Base-by-base conservation (phyloP, 2,113 vertebrate genomes). In the Cololabis saira region DNA sequence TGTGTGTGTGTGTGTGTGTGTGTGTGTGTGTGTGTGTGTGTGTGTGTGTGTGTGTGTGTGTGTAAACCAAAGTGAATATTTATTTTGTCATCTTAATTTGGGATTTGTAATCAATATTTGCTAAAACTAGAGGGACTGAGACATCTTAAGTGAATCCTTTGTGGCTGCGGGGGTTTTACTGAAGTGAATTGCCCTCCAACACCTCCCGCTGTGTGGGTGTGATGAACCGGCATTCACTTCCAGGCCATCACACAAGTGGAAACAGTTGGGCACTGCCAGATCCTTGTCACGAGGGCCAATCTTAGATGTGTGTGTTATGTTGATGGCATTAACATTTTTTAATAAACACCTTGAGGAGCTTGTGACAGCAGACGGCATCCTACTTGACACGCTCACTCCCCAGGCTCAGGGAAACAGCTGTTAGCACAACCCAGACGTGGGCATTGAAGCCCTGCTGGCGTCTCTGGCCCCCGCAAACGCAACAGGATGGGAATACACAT, bases 331-430 rank as follows among this genome's bases (percentile, higher is more conserved):
- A 87, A 54, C 63, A 80, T 84, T 88, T 89, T 90, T 88, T 81
- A 89, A 92, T 90, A 92, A 90, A 91, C 76, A 74, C 90, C 88
- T 86, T 88, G 87, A 89, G 83, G 87, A 89, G 84, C 71, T 76
- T 45, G 76, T 89, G 85, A 85, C 82, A 87, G 87, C 84, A 87
- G 85, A 89, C 90, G 84, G 84, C 81, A 83, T 86, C 86, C 59
- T 77, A 67, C 75, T 89, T 76, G 84, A 89, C 85, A 80, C 14
- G 13, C 83, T 86, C 43, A 49, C 72, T 88, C 89, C 83, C 74
- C 30, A 16, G 80, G 83, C 84, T 82, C 53, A 45, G 59, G 33
- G 64, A 86, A 90, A 87, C 90, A 93, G 84, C 87, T 89, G 91
- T 72, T 90, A 81, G 69, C 81, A 82, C 82, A 79, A 79, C 76